Conservation (phyloP, 2,113 vertebrate species). For the Thermophis baileyi region DNA sequence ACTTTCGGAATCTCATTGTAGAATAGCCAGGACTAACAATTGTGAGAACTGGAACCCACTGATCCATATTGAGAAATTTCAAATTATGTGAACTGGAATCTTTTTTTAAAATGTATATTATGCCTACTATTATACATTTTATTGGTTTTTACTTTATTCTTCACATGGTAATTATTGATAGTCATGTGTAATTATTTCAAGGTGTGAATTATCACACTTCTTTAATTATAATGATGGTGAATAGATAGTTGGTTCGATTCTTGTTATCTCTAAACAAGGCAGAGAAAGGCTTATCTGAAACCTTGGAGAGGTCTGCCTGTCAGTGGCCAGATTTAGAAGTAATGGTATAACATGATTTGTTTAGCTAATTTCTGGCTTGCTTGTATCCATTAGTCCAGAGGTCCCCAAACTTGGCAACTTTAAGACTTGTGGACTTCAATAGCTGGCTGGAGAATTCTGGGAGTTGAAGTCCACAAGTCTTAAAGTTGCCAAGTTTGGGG, state of each 20-base stretch:
- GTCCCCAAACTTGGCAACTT: too few relatives aligned
- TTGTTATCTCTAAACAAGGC: not conserved
- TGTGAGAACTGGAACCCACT: not conserved
- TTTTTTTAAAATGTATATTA: not conserved
- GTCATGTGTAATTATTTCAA: not conserved
- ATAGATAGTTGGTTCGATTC: not conserved
- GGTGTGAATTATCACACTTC: not conserved
- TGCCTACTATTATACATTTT: not conserved
- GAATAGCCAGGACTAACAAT: not conserved
- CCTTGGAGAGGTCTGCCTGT: not conserved
- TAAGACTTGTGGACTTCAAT: too few relatives aligned
- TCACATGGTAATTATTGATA: not conserved
- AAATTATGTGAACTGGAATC: not conserved
- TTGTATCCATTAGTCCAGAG: not conserved
- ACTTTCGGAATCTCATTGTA: not conserved
- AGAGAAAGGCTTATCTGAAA: not conserved
- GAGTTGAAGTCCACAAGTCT: too few relatives aligned
- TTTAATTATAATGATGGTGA: not conserved
- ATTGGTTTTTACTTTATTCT: not conserved
- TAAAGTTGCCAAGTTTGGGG: too few relatives aligned
- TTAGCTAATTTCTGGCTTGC: not conserved
- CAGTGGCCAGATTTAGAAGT: not conserved
- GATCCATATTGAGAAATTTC: not conserved
- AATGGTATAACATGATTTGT: not conserved
- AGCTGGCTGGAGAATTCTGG: too few relatives aligned